phyloP scores from a whole-genome alignment of 2,113 vertebrate genomes.

The Cyprinus carpio region DNA sequence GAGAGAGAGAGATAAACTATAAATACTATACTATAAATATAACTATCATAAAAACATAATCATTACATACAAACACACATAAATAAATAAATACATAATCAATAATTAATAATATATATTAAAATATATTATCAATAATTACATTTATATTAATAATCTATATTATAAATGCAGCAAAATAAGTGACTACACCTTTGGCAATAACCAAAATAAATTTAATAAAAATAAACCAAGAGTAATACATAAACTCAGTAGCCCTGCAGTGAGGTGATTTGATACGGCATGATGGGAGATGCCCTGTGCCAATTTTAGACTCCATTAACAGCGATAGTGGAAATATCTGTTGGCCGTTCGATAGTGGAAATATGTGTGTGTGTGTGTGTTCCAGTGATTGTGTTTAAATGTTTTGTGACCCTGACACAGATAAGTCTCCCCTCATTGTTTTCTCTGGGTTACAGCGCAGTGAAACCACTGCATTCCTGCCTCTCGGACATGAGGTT shows the following conservation, averaged over 20 bases:
- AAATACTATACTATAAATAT: too few relatives aligned
- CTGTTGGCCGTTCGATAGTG: too few relatives aligned
- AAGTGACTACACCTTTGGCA: neutral
- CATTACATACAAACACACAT: too few relatives aligned
- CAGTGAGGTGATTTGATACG: neutral
- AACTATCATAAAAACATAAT: too few relatives aligned
- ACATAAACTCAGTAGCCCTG: neutral
- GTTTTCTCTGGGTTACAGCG: constrained; percentile 85
- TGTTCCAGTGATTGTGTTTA: too few relatives aligned
- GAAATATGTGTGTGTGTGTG: neutral
- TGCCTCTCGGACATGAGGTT: constrained; percentile 87
- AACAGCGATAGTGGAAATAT: too few relatives aligned
- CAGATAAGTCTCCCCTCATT: constrained; percentile 81
- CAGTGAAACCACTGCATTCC: constrained; percentile 86
- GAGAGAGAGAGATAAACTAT: too few relatives aligned
- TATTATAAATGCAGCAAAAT: neutral
- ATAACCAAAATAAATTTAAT: neutral
- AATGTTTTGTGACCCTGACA: too few relatives aligned
- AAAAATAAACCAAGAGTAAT: neutral
- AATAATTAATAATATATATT: too few relatives aligned
- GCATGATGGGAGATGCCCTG: neutral
- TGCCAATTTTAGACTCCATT: neutral
- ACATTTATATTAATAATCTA: neutral
- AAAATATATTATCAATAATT: too few relatives aligned
- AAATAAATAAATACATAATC: too few relatives aligned